Evolutionary conservation across 1,140 invertebrate genomes (phyloP).

Genomic region (Goniozus legneri): DNA sequence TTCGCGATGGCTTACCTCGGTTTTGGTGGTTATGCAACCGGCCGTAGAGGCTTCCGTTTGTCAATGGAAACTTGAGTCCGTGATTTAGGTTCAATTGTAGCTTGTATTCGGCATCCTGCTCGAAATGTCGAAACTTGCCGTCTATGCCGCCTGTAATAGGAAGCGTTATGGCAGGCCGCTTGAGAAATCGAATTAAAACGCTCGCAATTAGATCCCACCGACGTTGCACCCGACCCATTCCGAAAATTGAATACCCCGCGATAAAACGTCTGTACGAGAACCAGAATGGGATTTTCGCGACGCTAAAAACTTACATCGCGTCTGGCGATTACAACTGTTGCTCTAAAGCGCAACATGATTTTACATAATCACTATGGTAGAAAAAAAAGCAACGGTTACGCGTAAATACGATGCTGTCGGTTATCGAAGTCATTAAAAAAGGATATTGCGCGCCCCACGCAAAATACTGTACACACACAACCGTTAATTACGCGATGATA

Average conservation of each 20-base stretch:
- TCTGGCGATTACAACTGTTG: too few relatives aligned
- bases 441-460: too few relatives aligned
- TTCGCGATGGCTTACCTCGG: conserved; percentile 29
- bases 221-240: too few relatives aligned
- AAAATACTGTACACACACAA: not conserved
- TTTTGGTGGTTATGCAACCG: conserved; percentile 45
- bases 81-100: conserved; percentile 47
- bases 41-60: conserved; percentile 60
- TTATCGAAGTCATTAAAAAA: not conserved
- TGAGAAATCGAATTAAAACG: too few relatives aligned
- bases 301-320: too few relatives aligned
- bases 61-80: conserved; percentile 60
- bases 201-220: too few relatives aligned
- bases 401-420: not conserved
- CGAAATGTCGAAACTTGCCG: conserved; percentile 59
- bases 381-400: not conserved
- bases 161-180: too few relatives aligned
- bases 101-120: conserved; percentile 45
- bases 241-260: too few relatives aligned
- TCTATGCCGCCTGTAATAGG: conserved; percentile 56
- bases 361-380: not conserved
- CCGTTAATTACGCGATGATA: not conserved
- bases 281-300: too few relatives aligned
- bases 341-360: not conserved
- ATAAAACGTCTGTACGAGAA: too few relatives aligned